These are phyloP conservation scores for Mastacembelus armatus DNA, from an alignment of 2,797 vertebrate genomes.

Conservation along the genomic window DNA sequence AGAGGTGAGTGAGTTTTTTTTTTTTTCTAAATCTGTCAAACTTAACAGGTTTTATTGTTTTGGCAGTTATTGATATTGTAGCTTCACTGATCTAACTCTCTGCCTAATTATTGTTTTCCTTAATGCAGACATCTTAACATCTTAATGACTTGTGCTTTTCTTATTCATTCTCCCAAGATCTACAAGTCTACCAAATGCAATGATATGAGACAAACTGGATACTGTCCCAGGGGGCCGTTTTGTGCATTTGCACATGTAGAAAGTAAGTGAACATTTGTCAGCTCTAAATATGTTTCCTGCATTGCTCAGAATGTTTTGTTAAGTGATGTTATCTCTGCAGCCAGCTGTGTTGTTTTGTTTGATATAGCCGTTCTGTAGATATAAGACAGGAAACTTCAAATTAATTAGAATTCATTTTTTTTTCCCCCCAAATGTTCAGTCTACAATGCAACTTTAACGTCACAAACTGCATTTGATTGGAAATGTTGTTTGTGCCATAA, in stretches of 20 bases:
- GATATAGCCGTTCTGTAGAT: neutral
- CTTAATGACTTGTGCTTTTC: neutral
- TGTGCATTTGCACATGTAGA: conserved; percentile 95
- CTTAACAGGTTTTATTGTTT: conserved; percentile 4
- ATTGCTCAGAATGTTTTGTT: neutral
- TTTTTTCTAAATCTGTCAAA: no score
- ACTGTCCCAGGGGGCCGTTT: conserved; percentile 93
- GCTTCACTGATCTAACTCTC: neutral
- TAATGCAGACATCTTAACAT: no score
- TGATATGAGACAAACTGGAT: conserved; percentile 93
- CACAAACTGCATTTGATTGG: no score
- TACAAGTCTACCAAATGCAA: conserved; percentile 98
- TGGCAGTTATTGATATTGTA: neutral
- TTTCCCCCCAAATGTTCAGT: no score
- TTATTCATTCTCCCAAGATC: conserved; percentile 82
- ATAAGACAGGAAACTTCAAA: no score
- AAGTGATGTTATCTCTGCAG: neutral
- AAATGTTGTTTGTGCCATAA: neutral
- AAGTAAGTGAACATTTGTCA: conserved; percentile 81
- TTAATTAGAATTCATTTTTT: no score
- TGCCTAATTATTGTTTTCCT: no score
- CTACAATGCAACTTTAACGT: no score
- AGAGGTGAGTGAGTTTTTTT: conserved; percentile 82
- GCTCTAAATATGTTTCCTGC: neutral
- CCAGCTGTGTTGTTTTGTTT: neutral